These are phyloP conservation scores for Mongoloraphidia duomilia DNA, from an alignment of 2,888 invertebrate species.

Conservation along the genomic window DNA sequence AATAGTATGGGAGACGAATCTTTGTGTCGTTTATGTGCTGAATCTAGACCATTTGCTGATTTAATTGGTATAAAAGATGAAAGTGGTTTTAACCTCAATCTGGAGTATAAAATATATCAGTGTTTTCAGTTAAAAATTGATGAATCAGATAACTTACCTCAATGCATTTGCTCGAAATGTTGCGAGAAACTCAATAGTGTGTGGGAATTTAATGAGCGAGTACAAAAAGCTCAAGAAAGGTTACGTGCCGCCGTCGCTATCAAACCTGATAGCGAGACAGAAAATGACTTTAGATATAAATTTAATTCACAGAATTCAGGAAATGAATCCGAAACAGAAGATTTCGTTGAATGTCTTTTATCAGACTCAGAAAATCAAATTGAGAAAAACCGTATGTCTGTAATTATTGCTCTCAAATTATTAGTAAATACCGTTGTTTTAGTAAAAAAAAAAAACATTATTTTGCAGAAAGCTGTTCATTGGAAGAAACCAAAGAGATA, in stretches of 20 bases:
- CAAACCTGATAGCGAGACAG: not conserved
- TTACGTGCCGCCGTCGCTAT: constrained; percentile 11
- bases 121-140: constrained; percentile 27
- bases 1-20: constrained; percentile 9
- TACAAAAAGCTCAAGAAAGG: constrained; percentile 28
- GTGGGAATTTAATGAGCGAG: constrained; percentile 26
- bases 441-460: not conserved
- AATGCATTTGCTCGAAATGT: constrained; percentile 25
- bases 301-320: not conserved
- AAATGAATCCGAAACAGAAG: not conserved
- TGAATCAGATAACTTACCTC: constrained; percentile 23
- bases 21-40: constrained; percentile 29
- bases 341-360: not conserved
- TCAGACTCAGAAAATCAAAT: not conserved
- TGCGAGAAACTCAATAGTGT: constrained; percentile 25
- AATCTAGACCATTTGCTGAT: constrained; percentile 18
- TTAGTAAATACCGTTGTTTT: not conserved
- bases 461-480: not conserved
- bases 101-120: constrained; percentile 23
- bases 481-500: not conserved
- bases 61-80: constrained; percentile 23
- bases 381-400: not conserved
- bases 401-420: not conserved
- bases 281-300: not conserved
- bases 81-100: constrained; percentile 15